Conservation (phyloP, 2,888 invertebrate species). For the Athalia rosae region DNA sequence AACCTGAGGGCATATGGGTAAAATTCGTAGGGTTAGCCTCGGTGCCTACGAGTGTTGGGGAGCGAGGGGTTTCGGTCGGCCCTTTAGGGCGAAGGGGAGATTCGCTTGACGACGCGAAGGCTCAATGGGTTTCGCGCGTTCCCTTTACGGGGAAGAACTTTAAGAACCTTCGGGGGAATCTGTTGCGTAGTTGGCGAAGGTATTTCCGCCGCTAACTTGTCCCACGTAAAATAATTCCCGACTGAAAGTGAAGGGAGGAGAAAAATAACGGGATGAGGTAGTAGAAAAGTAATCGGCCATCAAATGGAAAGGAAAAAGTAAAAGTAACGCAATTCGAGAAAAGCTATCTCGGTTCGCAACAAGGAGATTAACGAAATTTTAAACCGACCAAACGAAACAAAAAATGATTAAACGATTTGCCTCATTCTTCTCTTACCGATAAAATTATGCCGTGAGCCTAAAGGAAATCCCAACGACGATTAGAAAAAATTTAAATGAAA, state of each 20-base stretch:
- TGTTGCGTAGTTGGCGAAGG: conserved; percentile 12
- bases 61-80: conserved; percentile 8
- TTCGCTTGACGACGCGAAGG: conserved; percentile 38
- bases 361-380: conserved; percentile 20
- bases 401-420: conserved; percentile 17
- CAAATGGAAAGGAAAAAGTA: too few relatives aligned
- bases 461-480: not conserved
- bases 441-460: not conserved
- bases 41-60: not conserved
- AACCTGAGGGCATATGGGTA: not conserved
- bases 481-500: not conserved
- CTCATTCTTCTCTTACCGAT: conserved; percentile 6
- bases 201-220: conserved; percentile 5
- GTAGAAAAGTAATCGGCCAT: not conserved
- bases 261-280: not conserved
- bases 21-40: not conserved
- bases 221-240: not conserved
- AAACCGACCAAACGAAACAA: not conserved
- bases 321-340: too few relatives aligned
- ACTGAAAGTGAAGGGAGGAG: not conserved
- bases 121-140: conserved; percentile 36
- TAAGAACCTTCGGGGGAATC: conserved; percentile 11
- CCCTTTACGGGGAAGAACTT: conserved; percentile 8
- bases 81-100: conserved; percentile 12
- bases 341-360: conserved; percentile 2